Percentiles rank a stretch among this genome's conserved stretches.
Conservation (phyloP, 2,797 vertebrate genomes). For the Stomatorhinus walkeri region DNA sequence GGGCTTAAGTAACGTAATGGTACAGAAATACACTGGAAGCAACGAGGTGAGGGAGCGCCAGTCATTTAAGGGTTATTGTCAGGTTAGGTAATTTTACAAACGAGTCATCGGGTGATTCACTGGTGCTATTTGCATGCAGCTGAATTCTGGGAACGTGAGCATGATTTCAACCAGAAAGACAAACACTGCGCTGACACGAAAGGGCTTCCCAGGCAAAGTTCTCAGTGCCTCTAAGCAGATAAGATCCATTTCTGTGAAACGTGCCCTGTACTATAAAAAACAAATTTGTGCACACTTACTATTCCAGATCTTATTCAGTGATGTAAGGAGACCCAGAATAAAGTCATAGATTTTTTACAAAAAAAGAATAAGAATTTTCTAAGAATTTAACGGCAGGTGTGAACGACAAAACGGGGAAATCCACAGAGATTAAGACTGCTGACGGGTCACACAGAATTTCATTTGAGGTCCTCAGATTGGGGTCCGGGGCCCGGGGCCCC, state of each 20-base stretch:
- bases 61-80: not conserved
- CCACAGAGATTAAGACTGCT: not conserved
- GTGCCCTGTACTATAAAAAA: not conserved
- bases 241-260: not conserved
- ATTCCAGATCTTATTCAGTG: not conserved
- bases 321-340: not conserved
- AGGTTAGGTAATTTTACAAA: constrained; percentile 11
- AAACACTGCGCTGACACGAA: not conserved
- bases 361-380: not conserved
- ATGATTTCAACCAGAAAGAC: not conserved
- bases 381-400: not conserved
- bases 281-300: not conserved
- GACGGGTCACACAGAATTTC: not conserved
- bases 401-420: not conserved
- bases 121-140: not conserved
- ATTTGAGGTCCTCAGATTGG: not conserved
- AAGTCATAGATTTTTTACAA: not conserved
- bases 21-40: not conserved
- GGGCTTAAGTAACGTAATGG: not conserved
- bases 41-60: not conserved
- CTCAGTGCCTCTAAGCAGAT: not conserved
- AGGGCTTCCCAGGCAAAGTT: not conserved
- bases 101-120: constrained; percentile 18
- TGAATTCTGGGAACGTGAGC: not conserved
- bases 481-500: not conserved